Conservation (phyloP, 2,888 invertebrate species). For the Chloroclysta siterata region DNA sequence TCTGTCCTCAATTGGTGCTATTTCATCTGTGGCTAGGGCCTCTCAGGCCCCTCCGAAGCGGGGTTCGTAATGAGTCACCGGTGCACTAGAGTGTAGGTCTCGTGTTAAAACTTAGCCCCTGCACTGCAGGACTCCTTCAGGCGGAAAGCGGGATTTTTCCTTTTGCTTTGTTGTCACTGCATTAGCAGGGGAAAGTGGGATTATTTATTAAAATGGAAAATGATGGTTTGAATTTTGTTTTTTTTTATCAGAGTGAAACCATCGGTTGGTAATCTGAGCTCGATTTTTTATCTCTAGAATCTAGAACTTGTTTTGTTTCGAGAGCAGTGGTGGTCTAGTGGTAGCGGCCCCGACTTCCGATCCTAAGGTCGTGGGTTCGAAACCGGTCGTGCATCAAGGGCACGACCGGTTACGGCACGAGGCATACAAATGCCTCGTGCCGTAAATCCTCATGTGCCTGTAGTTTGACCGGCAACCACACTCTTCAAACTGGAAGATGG, state of each 20-base stretch:
- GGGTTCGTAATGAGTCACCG: conserved; percentile 83
- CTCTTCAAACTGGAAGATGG: no score
- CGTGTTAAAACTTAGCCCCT: conserved; percentile 72
- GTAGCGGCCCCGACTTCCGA: no score
- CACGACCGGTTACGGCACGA: no score
- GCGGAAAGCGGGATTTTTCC: conserved; percentile 72
- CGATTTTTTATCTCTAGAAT: no score
- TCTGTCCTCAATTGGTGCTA: conserved; percentile 51
- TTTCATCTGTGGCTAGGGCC: conserved; percentile 35
- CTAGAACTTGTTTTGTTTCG: no score
- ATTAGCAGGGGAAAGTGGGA: conserved; percentile 51
- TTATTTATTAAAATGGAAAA: conserved; percentile 57
- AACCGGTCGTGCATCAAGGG: no score
- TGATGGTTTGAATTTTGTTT: conserved; percentile 26
- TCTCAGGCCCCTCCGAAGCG: conserved; percentile 71
- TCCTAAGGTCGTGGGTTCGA: no score
- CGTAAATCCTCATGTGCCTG: no score
- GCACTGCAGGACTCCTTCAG: conserved; percentile 70
- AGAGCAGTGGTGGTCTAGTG: no score
- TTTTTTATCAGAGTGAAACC: background rate
- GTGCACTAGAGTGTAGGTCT: conserved; percentile 84
- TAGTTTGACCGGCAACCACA: no score
- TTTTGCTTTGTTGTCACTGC: conserved; percentile 65
- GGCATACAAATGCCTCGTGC: no score
- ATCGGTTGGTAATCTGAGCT: no score